Percentiles rank a stretch among this genome's conserved stretches.
phyloP scores from a whole-genome alignment of 2,888 invertebrate species.

The Chrysodeixis includens region DNA sequence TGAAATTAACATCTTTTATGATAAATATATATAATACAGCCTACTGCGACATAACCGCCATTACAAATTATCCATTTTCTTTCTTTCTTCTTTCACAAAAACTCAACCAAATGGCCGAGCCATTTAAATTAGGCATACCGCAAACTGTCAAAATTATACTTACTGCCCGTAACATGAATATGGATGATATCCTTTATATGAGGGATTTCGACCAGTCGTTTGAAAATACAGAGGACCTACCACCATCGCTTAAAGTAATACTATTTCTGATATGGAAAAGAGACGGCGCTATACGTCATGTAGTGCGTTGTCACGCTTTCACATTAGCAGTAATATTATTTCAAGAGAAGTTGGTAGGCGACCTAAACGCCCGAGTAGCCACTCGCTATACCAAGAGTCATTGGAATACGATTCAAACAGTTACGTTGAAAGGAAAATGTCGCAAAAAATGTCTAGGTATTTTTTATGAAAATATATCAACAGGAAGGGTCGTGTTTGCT shows the following conservation, averaged over 20 bases:
- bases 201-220: constrained; percentile 22
- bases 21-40: too few relatives aligned
- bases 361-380: constrained; percentile 33
- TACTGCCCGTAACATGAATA: constrained; percentile 13
- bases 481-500: constrained; percentile 43
- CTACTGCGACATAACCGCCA: too few relatives aligned
- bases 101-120: background rate
- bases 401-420: constrained; percentile 47
- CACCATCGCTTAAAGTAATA: too few relatives aligned
- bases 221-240: constrained; percentile 30
- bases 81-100: too few relatives aligned
- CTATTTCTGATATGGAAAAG: too few relatives aligned
- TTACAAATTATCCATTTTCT: too few relatives aligned
- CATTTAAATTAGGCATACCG: background rate
- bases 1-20: too few relatives aligned
- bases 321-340: too few relatives aligned
- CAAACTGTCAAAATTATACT: background rate
- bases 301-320: too few relatives aligned
- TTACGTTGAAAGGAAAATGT: constrained; percentile 42
- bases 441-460: constrained; percentile 34
- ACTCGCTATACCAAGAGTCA: constrained; percentile 38
- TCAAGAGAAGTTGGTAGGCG: too few relatives aligned
- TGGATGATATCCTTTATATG: constrained; percentile 12
- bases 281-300: too few relatives aligned
- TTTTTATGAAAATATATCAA: constrained; percentile 47